phyloP scores from a whole-genome alignment of 2,797 vertebrate species.

The Phrynocephalus vlangalii region DNA sequence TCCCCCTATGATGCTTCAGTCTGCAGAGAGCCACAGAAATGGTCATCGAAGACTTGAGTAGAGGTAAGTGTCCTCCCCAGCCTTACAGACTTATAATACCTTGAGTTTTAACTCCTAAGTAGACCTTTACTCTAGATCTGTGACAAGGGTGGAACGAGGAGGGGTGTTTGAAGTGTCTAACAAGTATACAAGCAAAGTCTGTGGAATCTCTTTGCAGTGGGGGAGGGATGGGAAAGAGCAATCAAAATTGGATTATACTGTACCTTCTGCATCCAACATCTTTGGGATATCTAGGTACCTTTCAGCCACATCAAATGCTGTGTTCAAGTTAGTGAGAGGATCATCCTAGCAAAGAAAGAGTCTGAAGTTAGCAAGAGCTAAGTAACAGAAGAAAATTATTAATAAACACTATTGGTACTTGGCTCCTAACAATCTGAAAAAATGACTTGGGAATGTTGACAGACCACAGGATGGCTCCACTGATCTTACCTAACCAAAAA shows the following conservation, averaged over 20 bases:
- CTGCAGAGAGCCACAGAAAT: not conserved
- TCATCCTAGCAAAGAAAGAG: conserved; percentile 83
- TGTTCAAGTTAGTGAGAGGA: conserved; percentile 95
- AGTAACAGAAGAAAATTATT: not conserved
- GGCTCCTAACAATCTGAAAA: not conserved
- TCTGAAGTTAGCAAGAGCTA: not conserved
- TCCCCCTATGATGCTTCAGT: not conserved
- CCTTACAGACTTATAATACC: not conserved
- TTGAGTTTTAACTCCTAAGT: not conserved
- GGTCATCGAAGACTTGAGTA: not conserved
- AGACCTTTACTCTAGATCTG: not conserved
- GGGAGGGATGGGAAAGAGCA: not conserved
- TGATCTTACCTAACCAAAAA: not conserved
- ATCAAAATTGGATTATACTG: conserved; percentile 58
- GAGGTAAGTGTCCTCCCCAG: not conserved
- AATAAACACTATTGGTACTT: not conserved
- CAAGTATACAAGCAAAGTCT: conserved; percentile 42
- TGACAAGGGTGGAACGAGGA: not conserved
- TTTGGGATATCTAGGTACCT: conserved; percentile 96
- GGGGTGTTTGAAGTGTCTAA: conserved; percentile 28
- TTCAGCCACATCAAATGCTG: conserved; percentile 94
- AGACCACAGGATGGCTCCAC: no score
- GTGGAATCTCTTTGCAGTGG: conserved; percentile 27
- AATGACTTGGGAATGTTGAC: not conserved
- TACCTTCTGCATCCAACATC: conserved; percentile 96